A percentile compares a stretch with the other conserved stretches of the same genome.
Conservation (phyloP, 2,888 invertebrate genomes). For the Phyllotreta cruciferae region DNA sequence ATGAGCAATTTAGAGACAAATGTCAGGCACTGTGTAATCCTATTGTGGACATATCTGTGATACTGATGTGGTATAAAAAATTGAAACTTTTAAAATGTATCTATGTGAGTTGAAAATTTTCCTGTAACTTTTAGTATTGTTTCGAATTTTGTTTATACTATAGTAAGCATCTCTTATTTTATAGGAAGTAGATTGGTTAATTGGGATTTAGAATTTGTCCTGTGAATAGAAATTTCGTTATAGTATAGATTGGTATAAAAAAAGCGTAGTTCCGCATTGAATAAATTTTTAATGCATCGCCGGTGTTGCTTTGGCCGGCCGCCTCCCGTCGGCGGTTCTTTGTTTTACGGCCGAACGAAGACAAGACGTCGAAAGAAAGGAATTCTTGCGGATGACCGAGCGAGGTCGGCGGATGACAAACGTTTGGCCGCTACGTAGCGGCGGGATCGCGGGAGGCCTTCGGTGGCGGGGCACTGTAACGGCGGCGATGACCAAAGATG, state of each 20-base stretch:
- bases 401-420: constrained; percentile 44
- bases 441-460: constrained; percentile 24
- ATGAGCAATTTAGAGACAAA: constrained; percentile 49
- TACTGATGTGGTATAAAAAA: too few relatives aligned
- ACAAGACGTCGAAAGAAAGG: constrained; percentile 18
- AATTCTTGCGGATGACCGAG: constrained; percentile 39
- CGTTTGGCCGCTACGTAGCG: constrained; percentile 40
- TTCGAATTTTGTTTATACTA: too few relatives aligned
- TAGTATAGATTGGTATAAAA: too few relatives aligned
- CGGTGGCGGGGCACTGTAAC: constrained; percentile 40
- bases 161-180: too few relatives aligned
- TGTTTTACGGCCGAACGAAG: constrained; percentile 29
- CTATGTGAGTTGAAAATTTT: too few relatives aligned
- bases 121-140: too few relatives aligned
- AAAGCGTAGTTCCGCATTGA: too few relatives aligned
- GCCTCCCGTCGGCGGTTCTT: constrained; percentile 25
- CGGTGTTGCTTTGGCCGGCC: constrained; percentile 1
- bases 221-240: too few relatives aligned
- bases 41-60: constrained; percentile 39
- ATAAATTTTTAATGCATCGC: not conserved
- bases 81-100: too few relatives aligned
- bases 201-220: too few relatives aligned
- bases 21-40: constrained; percentile 50
- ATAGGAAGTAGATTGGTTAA: too few relatives aligned
- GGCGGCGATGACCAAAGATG: constrained; percentile 60